Percentiles rank a stretch among this genome's conserved stretches.
Evolutionary conservation across 2,888 invertebrate species (phyloP).

Genomic region (Amblyjoppa fuscipennis): DNA sequence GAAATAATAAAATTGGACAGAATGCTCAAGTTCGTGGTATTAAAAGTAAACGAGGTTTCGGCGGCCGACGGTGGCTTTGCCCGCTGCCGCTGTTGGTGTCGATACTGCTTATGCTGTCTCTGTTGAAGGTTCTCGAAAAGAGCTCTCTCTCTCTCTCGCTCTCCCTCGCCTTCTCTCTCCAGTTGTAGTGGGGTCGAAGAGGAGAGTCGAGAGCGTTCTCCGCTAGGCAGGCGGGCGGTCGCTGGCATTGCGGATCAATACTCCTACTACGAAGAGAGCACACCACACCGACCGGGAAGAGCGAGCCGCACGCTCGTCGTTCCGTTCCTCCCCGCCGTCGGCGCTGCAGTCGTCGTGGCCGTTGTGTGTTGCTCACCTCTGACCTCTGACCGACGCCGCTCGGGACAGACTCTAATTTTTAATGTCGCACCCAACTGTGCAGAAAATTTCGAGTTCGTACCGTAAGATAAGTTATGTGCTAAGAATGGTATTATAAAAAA

Average conservation of each 20-base stretch:
- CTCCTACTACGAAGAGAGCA: slow-evolving; percentile 77
- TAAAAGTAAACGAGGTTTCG: slow-evolving; percentile 68
- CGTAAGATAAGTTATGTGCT: background rate
- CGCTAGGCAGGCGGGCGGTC: slow-evolving; percentile 75
- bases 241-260: slow-evolving; percentile 84
- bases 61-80: slow-evolving; percentile 37
- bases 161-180: background rate
- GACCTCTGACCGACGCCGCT: slow-evolving; percentile 24
- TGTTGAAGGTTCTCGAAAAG: slow-evolving; percentile 50
- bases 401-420: slow-evolving; percentile 3
- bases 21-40: slow-evolving; percentile 65
- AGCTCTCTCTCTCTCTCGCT: background rate
- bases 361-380: slow-evolving; percentile 39
- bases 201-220: slow-evolving; percentile 76
- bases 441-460: background rate
- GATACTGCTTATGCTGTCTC: slow-evolving; percentile 55
- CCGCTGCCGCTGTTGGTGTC: slow-evolving; percentile 35
- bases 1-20: slow-evolving; percentile 42
- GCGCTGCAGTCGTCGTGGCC: slow-evolving; percentile 41
- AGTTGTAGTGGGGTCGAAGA: slow-evolving; percentile 68
- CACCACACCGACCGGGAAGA: slow-evolving; percentile 54
- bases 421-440: no score
- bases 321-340: slow-evolving; percentile 40
- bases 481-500: background rate
- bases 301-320: slow-evolving; percentile 24